Evolutionary conservation across 2,113 vertebrate species (phyloP), one percentile per base, ranked within the genome.

Genomic region (Mohoua ochrocephala): DNA sequence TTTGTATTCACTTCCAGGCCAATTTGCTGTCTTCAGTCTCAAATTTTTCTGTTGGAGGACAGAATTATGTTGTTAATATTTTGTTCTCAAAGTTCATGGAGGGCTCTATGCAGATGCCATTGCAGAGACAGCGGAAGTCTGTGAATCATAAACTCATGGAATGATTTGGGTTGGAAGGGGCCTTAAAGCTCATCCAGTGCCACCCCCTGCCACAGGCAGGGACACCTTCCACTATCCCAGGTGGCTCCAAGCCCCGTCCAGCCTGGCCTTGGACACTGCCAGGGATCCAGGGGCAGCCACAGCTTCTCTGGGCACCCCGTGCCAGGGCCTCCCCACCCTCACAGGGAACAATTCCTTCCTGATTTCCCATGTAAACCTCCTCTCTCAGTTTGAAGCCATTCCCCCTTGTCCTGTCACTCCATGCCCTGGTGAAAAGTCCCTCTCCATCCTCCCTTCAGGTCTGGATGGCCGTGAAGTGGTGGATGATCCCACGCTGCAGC

Each of bases 201-300:
- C 30, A 45, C 9, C 14, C 5, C 10, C 3, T 47, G 10, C 28
- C 17, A 9, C 5, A 10, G n/a, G 7, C 6, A 76, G n/a, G 24
- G 35, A 33, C 54, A 28, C 1, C 5, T 77, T 1, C 49, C 27
- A 10, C 12, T 28, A 0, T 19, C 35, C 31, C 35, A 50, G 35
- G 63, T 0, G 16, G 6, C 31, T 84, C 41, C 14, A 21, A 68
- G 8, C 11, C 16, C 24, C 0, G 0, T 41, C 41, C 70, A 76
- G 0, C 54, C 30, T 54, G 70, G 8, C 26, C 54, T 42, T 23
- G 63, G 35, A 0, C 26, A 42, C 6, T 49, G 0, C 35, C 71
- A 69, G n/a, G n/a, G n/a, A n/a, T n/a, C n/a, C n/a, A 50, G 71
- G 26, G 15, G 21, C 70, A 83, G 39, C 78, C 78, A 4, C n/a